Evolutionary conservation across 2,797 vertebrate genomes (phyloP).

Genomic region (Phoeniculus purpureus): DNA sequence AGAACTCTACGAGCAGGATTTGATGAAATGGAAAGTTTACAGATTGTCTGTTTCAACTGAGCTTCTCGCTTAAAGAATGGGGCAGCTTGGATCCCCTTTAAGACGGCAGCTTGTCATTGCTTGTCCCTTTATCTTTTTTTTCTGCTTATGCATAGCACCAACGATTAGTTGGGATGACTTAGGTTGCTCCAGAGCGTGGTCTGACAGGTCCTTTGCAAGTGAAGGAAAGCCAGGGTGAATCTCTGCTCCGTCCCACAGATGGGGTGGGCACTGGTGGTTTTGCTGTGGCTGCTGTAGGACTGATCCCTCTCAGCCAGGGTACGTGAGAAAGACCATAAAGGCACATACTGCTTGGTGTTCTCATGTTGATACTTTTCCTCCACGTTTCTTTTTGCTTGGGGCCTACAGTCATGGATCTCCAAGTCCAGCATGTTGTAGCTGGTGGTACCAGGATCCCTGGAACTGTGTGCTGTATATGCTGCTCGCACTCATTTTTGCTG

Average conservation of each 20-base stretch:
- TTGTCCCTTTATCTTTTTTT: not conserved
- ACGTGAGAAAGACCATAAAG: rapidly evolving
- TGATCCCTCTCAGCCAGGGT: not conserved
- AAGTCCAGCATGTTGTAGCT: rapidly evolving
- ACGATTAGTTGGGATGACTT: rapidly evolving
- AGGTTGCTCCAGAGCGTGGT: not conserved
- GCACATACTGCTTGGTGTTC: not conserved
- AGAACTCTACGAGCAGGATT: slow-evolving; percentile 45
- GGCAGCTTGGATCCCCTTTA: not conserved
- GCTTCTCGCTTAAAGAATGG: not conserved
- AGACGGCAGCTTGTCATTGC: rapidly evolving
- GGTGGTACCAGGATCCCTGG: not conserved
- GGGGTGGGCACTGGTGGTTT: rapidly evolving
- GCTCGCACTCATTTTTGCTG: not conserved
- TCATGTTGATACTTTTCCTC: rapidly evolving
- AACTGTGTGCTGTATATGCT: rapidly evolving
- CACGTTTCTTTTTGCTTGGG: not conserved
- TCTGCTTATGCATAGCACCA: not conserved
- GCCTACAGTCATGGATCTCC: not conserved
- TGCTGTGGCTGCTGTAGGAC: not conserved
- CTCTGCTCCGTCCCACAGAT: not conserved
- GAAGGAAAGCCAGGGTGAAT: not conserved
- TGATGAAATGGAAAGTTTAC: slow-evolving; percentile 66
- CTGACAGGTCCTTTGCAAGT: not conserved
- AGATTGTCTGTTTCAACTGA: not conserved